A percentile compares a stretch with the other conserved stretches of the same genome.
Evolutionary conservation across 2,113 vertebrate species (phyloP).

Genomic region (Colinus virginianus): DNA sequence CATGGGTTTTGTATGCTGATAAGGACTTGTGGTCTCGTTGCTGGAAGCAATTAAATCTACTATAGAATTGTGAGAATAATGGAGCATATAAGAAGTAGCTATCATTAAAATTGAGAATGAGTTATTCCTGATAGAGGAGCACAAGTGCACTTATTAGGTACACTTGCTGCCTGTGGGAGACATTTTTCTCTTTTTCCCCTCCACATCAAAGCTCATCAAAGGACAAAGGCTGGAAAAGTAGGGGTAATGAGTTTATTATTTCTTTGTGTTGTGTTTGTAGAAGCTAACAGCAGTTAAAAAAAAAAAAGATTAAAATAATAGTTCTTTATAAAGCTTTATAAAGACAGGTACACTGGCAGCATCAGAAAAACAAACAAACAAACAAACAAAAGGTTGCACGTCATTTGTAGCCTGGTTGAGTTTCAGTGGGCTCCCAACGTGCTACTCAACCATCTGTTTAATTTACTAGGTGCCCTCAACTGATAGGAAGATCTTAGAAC

Average conservation of each 20-base stretch:
- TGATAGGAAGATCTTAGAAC: not conserved
- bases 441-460: not conserved
- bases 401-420: not conserved
- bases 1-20: not conserved
- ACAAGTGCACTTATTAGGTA: not conserved
- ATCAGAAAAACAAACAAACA: not conserved
- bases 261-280: conserved; percentile 13
- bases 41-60: not conserved
- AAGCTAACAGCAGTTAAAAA: not conserved
- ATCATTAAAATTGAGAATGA: conserved; percentile 15
- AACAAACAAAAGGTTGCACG: not conserved
- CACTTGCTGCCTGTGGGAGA: conserved; percentile 2
- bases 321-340: conserved; percentile 20
- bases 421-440: not conserved
- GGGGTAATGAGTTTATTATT: conserved; percentile 4
- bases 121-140: not conserved
- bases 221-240: not conserved
- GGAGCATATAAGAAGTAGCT: not conserved
- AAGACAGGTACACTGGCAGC: not conserved
- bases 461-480: not conserved
- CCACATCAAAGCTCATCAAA: not conserved
- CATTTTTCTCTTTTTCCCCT: not conserved
- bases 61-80: conserved; percentile 1
- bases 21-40: not conserved
- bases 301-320: not conserved